phyloP scores from a whole-genome alignment of 92 coral and sea anemone species.

The Palythoa caribaeorum region DNA sequence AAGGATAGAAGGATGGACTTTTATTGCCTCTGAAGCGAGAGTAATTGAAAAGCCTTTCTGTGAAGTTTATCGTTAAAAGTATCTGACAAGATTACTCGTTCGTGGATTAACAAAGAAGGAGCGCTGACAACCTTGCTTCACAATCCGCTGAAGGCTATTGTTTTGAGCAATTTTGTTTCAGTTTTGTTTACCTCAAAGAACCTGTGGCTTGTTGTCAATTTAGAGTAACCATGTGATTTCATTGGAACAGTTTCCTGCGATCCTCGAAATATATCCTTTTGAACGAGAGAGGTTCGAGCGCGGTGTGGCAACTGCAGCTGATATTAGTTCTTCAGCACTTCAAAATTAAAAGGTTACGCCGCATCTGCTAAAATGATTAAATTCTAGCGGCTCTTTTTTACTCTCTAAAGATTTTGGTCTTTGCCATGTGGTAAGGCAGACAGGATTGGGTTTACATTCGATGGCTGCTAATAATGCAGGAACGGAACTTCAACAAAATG shows the following conservation, averaged over 20 bases:
- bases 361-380: conserved; percentile 23
- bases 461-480: conserved; percentile 42
- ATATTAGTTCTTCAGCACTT: conserved; percentile 47
- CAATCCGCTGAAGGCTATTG: not conserved
- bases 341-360: conserved; percentile 13
- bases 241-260: not conserved
- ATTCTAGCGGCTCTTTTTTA: not conserved
- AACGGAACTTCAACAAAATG: conserved; percentile 34
- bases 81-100: not conserved
- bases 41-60: not conserved
- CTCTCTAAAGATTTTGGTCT: conserved; percentile 6
- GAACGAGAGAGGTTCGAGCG: not conserved
- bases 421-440: conserved; percentile 23
- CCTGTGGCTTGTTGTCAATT: not conserved
- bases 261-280: not conserved
- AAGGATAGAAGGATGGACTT: not conserved
- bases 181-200: not conserved
- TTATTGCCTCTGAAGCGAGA: not conserved
- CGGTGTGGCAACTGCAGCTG: not conserved
- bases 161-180: not conserved
- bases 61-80: not conserved
- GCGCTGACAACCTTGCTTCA: not conserved
- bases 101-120: not conserved
- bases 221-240: not conserved
- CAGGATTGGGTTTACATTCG: not conserved